Conservation (phyloP, 2,113 vertebrate species). For the Piaya cayana region DNA sequence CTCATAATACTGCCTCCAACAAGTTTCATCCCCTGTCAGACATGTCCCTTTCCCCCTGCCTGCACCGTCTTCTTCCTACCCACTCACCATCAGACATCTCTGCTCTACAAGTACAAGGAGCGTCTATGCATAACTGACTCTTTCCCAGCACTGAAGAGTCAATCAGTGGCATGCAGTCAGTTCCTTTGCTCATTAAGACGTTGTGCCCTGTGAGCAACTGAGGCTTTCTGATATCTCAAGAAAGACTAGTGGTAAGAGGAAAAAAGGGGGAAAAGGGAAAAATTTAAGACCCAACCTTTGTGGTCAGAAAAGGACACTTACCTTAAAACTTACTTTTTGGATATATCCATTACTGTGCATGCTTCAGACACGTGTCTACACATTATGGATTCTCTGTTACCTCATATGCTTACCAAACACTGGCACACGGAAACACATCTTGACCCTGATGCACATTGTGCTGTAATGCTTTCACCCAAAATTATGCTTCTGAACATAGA, state of each 20-base stretch:
- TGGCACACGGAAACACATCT: background rate
- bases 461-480: background rate
- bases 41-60: background rate
- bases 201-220: background rate
- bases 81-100: background rate
- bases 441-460: background rate
- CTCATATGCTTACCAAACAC: background rate
- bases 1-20: background rate
- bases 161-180: background rate
- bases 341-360: fast-evolving
- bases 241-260: background rate
- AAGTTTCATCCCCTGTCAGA: background rate
- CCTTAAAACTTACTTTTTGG: background rate
- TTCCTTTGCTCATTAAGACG: background rate
- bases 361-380: background rate
- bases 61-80: background rate
- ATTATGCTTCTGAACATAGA: background rate
- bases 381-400: background rate
- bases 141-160: background rate
- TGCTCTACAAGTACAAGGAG: background rate
- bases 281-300: background rate
- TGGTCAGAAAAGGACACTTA: background rate
- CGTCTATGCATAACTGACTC: background rate
- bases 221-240: background rate
- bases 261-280: background rate